Percentiles rank a stretch among this genome's conserved stretches.
Conservation (phyloP, 1,140 invertebrate genomes). For the Bombus pyrosoma region DNA sequence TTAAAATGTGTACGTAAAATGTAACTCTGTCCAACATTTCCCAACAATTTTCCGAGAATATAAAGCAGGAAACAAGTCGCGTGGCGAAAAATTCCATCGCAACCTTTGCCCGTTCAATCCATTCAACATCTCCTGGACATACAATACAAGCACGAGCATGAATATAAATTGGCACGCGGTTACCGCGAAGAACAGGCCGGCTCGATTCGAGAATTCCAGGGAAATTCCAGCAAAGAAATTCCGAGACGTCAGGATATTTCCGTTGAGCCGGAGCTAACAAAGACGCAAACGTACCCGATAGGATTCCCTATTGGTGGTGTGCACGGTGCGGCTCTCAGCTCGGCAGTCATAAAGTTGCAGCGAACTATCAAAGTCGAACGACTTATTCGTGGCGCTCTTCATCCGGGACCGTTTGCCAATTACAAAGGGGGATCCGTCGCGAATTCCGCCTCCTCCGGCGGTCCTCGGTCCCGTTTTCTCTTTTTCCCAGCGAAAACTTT, state of each 20-base stretch:
- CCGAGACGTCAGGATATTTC: constrained; percentile 9
- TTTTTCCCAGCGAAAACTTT: constrained; percentile 58
- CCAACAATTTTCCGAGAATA: neutral
- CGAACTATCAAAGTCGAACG: constrained; percentile 26
- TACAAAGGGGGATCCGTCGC: constrained; percentile 58
- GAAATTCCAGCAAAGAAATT: constrained; percentile 28
- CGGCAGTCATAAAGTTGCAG: constrained; percentile 20
- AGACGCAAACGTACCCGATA: constrained; percentile 33
- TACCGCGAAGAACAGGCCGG: neutral
- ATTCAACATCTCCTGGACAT: neutral
- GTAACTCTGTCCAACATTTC: neutral
- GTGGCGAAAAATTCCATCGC: neutral
- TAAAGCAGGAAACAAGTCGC: neutral
- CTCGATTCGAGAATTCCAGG: neutral
- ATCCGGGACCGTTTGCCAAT: constrained; percentile 61
- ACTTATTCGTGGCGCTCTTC: constrained; percentile 16
- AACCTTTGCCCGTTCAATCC: neutral
- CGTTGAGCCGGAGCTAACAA: constrained; percentile 2
- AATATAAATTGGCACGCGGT: constrained; percentile 21
- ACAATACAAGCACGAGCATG: neutral
- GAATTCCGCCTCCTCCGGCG: constrained; percentile 37
- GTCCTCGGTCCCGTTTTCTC: constrained; percentile 33
- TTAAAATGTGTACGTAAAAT: neutral
- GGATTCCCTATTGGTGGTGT: neutral
- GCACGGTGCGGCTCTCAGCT: too few relatives aligned